A percentile compares a stretch with the other conserved stretches of the same genome.
phyloP scores from a whole-genome alignment of 1,140 invertebrate species.

The Cyrtorhinus lividipennis region DNA sequence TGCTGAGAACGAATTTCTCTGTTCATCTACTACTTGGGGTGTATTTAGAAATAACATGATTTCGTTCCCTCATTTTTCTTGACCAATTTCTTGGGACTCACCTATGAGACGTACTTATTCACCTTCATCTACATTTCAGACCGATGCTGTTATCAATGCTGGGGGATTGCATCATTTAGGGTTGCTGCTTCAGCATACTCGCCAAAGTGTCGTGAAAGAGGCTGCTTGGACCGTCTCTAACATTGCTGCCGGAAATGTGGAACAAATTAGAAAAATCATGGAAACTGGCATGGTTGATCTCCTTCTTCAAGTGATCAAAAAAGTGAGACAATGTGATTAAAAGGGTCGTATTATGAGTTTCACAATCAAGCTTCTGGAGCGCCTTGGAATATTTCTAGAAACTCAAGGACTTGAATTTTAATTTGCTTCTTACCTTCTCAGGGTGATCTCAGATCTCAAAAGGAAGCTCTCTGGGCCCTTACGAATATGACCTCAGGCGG shows the following conservation, averaged over 20 bases:
- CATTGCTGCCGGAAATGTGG: slow-evolving; percentile 58
- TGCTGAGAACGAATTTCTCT: too few species aligned
- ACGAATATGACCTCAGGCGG: slow-evolving; percentile 68
- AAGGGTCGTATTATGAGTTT: neutral
- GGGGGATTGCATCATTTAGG: slow-evolving; percentile 59
- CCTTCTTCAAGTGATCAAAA: slow-evolving; percentile 49
- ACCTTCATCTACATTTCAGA: too few species aligned
- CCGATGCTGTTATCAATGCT: slow-evolving; percentile 72
- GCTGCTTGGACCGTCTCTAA: slow-evolving; percentile 73
- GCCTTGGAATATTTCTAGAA: neutral
- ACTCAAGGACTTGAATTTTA: neutral
- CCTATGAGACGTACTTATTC: too few species aligned
- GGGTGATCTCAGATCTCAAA: slow-evolving; percentile 63
- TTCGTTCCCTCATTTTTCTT: too few species aligned
- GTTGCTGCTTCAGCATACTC: slow-evolving; percentile 55
- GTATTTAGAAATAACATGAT: too few species aligned
- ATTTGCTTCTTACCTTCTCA: slow-evolving; percentile 27
- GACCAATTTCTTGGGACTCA: too few species aligned
- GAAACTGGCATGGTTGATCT: slow-evolving; percentile 50
- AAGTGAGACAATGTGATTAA: slow-evolving; percentile 35
- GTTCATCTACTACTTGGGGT: too few species aligned
- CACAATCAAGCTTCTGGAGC: neutral
- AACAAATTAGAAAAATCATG: slow-evolving; percentile 62
- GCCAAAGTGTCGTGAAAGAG: slow-evolving; percentile 67
- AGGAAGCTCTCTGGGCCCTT: slow-evolving; percentile 68